Percentiles rank a stretch among this genome's conserved stretches.
Conservation (phyloP, 1,140 invertebrate species). For the Zeugodacus cucurbitae region DNA sequence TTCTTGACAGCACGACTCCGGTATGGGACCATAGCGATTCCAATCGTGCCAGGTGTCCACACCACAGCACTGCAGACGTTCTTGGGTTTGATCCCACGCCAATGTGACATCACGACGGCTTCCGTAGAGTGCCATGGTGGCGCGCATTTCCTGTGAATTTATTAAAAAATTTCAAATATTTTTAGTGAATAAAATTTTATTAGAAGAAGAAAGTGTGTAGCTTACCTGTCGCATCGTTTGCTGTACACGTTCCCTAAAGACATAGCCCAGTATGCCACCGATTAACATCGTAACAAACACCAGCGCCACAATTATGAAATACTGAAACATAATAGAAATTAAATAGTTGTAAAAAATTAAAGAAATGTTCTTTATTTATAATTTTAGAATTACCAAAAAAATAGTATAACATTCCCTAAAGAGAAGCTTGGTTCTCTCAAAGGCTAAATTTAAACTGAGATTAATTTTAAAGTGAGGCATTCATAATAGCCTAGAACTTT, state of each 20-base stretch:
- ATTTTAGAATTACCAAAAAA: too few relatives aligned
- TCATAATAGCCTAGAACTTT: too few relatives aligned
- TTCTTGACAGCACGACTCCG: conserved; percentile 83
- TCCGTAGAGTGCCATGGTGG: conserved; percentile 78
- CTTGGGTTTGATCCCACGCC: conserved; percentile 87
- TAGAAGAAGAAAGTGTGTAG: too few relatives aligned
- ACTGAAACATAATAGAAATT: conserved; percentile 70
- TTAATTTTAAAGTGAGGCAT: too few relatives aligned
- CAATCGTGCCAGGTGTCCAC: conserved; percentile 80
- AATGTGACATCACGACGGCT: conserved; percentile 74
- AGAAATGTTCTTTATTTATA: background rate
- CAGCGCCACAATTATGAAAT: conserved; percentile 86
- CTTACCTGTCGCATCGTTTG: conserved; percentile 72
- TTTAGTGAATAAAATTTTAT: too few relatives aligned
- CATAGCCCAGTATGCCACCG: conserved; percentile 88
- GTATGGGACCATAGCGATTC: conserved; percentile 80
- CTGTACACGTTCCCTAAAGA: conserved; percentile 83
- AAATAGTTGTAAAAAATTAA: background rate
- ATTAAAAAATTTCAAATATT: background rate
- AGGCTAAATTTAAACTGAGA: too few relatives aligned
- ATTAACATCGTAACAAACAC: conserved; percentile 89
- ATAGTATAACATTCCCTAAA: too few relatives aligned
- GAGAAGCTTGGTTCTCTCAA: too few relatives aligned
- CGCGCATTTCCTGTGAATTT: conserved; percentile 73
- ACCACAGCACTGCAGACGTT: conserved; percentile 85